Conservation (phyloP, 2,113 vertebrate genomes). For the Xenus cinereus region DNA sequence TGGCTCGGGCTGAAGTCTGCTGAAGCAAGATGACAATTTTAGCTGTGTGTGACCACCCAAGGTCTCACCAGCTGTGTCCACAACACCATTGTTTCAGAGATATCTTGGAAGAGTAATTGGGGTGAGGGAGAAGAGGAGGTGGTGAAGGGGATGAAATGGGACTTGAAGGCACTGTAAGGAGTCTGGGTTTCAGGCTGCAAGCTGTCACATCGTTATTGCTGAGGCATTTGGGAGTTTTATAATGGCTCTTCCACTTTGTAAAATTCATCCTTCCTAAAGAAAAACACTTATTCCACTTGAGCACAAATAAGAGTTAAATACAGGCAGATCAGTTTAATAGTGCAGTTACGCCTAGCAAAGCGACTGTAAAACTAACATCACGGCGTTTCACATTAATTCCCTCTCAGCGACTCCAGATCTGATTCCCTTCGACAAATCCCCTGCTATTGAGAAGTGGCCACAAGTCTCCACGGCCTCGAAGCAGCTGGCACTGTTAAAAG, state of each 20-base stretch:
- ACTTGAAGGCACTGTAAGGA: neutral
- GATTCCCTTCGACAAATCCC: neutral
- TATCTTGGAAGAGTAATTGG: neutral
- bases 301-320: neutral
- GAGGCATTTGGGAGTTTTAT: neutral
- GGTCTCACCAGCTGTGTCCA: neutral
- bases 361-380: neutral
- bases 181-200: neutral
- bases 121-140: neutral
- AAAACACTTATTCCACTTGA: neutral
- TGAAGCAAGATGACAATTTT: neutral
- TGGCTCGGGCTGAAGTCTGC: neutral
- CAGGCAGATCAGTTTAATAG: neutral
- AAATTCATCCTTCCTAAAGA: neutral
- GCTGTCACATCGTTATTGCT: accelerated
- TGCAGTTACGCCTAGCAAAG: neutral
- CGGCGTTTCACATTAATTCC: conserved; percentile 3
- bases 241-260: neutral
- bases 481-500: neutral
- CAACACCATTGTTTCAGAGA: neutral
- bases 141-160: neutral
- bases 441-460: neutral
- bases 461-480: neutral
- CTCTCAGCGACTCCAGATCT: neutral
- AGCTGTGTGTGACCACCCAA: neutral